Base-by-base conservation (phyloP, 1,140 invertebrate species). In the Leptinotarsa defecta region DNA sequence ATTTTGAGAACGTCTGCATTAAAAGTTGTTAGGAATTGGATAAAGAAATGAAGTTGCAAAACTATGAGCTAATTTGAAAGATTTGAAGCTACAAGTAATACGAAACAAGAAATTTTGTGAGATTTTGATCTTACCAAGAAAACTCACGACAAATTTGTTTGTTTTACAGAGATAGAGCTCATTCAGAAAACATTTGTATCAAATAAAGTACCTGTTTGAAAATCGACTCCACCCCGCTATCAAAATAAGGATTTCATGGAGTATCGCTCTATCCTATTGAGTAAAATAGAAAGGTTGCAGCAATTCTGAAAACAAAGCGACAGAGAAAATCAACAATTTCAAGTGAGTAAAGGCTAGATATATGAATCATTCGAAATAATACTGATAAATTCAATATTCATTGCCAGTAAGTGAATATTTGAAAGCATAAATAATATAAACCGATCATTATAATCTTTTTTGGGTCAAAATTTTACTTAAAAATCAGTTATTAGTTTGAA, bases 281-380 rank as follows among this genome's bases (percentile, higher is more conserved):
- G 68, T 22, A 80, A 84, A 74, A 77, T 84, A 19, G 68, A 80
- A 70, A 79, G 27, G 73, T 77, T 84, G 15, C 81, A 84, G 74
- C 74, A 81, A 63, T 83, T 84, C 68, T 68, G 82, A 19, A 63
- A 79, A 52, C 78, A 83, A 52, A 77, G 81, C 63, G 77, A 82
- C 57, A 68, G 72, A 62, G 81, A 84, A 75, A 71, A 81, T 19
- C 77, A 82, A 24, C 72, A 81, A 64, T 52, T 84, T 15, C 74
- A 78, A 57, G 78, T 82, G 75, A 75, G 22, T 71, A 27, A 13
- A 24, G n/a, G 17, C 20, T 68, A 22, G 34, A 43, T 43, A 3
- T 43, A 8, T 43, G 34, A 43, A 43, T 43, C 34, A 43, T 43
- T 3, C 2, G 4, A 43, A 43, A 43, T 43, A 43, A 43, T 43